Percentiles rank a stretch among this genome's conserved stretches.
phyloP scores from a whole-genome alignment of 2,113 vertebrate species.

The Mola mola region DNA sequence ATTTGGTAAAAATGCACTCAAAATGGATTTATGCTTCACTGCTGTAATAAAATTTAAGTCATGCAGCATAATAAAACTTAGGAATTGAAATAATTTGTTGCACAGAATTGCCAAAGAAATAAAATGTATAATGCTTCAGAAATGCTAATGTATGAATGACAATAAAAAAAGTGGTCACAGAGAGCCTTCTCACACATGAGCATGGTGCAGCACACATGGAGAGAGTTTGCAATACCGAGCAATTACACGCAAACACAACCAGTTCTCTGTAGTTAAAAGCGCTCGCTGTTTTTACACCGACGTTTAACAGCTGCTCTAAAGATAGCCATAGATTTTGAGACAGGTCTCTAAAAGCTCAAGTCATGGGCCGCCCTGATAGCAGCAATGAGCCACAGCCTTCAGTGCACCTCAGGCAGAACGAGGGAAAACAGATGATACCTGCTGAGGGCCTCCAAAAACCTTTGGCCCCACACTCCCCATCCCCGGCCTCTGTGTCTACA shows the following conservation, averaged over 20 bases:
- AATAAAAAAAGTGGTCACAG: neutral
- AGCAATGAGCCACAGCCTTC: slow-evolving; percentile 28
- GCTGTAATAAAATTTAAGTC: neutral
- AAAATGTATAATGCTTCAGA: neutral
- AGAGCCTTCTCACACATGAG: slow-evolving; percentile 5
- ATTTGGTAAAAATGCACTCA: neutral
- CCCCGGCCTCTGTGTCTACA: slow-evolving; percentile 8
- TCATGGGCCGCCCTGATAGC: slow-evolving; percentile 25
- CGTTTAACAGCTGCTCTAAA: slow-evolving; percentile 51
- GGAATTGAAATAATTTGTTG: no score
- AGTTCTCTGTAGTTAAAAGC: slow-evolving; percentile 29
- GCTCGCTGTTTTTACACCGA: slow-evolving; percentile 32
- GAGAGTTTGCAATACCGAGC: slow-evolving; percentile 25
- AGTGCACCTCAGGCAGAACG: slow-evolving; percentile 32
- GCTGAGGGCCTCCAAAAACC: slow-evolving; percentile 1
- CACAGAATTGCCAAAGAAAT: slow-evolving; percentile 4
- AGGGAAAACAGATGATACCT: slow-evolving; percentile 55
- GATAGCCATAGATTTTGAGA: slow-evolving; percentile 25
- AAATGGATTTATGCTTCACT: neutral
- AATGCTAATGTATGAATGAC: slow-evolving; percentile 2
- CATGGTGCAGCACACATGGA: slow-evolving; percentile 34
- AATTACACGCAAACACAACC: slow-evolving; percentile 56
- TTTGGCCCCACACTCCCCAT: neutral
- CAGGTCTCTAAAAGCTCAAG: slow-evolving; percentile 15
- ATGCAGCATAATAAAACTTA: no score